Evolutionary conservation across 2,888 invertebrate genomes (phyloP).

Genomic region (Lapara coniferarum): DNA sequence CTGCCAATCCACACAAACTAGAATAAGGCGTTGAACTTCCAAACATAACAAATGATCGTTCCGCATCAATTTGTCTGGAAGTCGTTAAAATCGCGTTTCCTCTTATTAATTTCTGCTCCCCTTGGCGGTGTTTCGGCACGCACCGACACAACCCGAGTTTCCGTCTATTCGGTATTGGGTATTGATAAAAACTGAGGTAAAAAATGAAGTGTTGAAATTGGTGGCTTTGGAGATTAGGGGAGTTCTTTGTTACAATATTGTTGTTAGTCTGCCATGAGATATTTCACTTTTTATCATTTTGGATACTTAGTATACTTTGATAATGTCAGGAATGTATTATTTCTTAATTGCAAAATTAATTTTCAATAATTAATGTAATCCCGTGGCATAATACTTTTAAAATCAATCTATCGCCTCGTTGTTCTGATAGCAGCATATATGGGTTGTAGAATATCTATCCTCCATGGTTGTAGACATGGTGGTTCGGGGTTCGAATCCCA

Average conservation of each 20-base stretch:
- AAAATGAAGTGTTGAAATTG: slow-evolving; percentile 26
- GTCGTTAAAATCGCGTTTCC: slow-evolving; percentile 77
- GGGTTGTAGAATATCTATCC: too few relatives aligned
- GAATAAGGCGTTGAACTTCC: slow-evolving; percentile 56
- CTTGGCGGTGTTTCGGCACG: slow-evolving; percentile 47
- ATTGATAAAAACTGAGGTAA: slow-evolving; percentile 38
- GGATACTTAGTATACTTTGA: too few relatives aligned
- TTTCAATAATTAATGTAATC: too few relatives aligned
- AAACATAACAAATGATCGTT: slow-evolving; percentile 74
- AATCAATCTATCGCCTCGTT: too few relatives aligned
- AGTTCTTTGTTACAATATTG: neutral
- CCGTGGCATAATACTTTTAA: too few relatives aligned
- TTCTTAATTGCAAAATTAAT: too few relatives aligned
- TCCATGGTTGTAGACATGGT: too few relatives aligned
- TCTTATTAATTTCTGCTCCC: slow-evolving; percentile 77
- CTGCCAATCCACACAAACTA: slow-evolving; percentile 31
- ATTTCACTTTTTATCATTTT: too few relatives aligned
- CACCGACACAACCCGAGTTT: slow-evolving; percentile 60
- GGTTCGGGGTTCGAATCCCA: too few relatives aligned
- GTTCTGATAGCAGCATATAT: too few relatives aligned
- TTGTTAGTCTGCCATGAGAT: neutral
- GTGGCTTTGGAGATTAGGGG: neutral
- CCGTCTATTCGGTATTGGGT: slow-evolving; percentile 37
- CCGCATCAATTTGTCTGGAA: slow-evolving; percentile 73
- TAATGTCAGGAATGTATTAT: too few relatives aligned